phyloP scores from a whole-genome alignment of 1,140 invertebrate species.

The Hyles vespertilio region DNA sequence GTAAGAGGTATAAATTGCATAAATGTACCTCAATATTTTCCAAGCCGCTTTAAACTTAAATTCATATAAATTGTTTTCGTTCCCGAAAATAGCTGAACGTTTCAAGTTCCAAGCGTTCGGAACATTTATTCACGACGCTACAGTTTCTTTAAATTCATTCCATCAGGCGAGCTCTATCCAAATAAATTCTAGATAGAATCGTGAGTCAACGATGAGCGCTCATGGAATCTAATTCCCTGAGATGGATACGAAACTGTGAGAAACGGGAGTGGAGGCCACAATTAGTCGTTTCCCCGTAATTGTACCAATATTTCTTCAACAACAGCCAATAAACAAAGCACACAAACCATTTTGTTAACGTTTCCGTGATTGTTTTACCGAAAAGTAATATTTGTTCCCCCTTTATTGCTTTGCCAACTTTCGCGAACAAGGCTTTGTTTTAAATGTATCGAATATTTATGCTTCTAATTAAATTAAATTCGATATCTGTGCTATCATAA shows the following conservation, averaged over 20 bases:
- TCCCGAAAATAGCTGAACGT: too few species aligned
- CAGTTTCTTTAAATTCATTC: conserved; percentile 7
- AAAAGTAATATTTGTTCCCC: background rate
- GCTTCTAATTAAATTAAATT: too few species aligned
- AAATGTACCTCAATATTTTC: too few species aligned
- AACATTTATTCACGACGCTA: too few species aligned
- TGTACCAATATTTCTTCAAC: conserved; percentile 23
- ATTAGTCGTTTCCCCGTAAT: conserved; percentile 24
- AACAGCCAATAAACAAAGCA: conserved; percentile 18
- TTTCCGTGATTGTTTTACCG: conserved; percentile 5
- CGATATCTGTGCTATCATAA: too few species aligned
- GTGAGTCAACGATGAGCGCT: conserved; percentile 17
- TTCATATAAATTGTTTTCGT: too few species aligned
- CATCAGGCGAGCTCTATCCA: background rate
- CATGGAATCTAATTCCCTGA: conserved; percentile 21
- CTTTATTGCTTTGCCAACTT: too few species aligned
- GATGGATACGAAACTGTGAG: conserved; percentile 17
- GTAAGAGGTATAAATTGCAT: too few species aligned
- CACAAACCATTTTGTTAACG: conserved; percentile 2
- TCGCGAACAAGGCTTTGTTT: too few species aligned
- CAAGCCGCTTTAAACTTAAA: too few species aligned
- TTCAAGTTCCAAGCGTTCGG: too few species aligned
- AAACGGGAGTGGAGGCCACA: conserved; percentile 6
- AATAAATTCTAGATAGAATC: conserved; percentile 11
- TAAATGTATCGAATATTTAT: too few species aligned